Conservation (phyloP, 2,888 invertebrate genomes). For the Lamellibrachia columna region DNA sequence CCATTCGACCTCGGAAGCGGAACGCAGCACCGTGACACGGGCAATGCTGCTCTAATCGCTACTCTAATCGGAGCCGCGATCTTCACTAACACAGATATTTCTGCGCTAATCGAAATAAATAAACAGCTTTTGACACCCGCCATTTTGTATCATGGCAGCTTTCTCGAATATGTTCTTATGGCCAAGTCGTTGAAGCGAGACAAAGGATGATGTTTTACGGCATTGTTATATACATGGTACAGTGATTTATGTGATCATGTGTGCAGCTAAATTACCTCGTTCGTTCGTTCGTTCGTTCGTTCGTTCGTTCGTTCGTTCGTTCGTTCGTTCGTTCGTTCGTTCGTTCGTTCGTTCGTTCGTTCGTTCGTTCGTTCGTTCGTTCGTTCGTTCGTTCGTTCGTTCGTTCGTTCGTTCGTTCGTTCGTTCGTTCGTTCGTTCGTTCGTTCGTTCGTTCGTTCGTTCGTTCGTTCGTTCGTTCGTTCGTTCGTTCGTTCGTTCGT, state of each 20-base stretch:
- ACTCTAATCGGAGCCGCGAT: background rate
- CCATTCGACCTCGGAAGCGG: background rate
- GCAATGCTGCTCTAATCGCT: background rate
- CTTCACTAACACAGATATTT: background rate
- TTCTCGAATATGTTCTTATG: background rate
- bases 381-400: background rate
- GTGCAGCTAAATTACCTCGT: too few relatives aligned
- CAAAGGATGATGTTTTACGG: too few relatives aligned
- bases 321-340: background rate
- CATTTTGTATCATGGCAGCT: background rate
- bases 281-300: too few relatives aligned
- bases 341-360: background rate
- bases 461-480: background rate
- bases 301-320: background rate
- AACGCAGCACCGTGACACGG: background rate
- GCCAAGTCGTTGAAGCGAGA: too few relatives aligned
- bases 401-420: background rate
- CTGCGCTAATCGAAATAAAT: background rate
- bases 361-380: background rate
- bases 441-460: background rate
- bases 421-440: background rate
- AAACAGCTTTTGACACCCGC: background rate
- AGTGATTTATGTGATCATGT: too few relatives aligned
- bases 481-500: background rate
- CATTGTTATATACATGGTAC: too few relatives aligned